These are phyloP conservation scores for Aquatica leii DNA, from an alignment of 2,888 invertebrate species.

Conservation along the genomic window DNA sequence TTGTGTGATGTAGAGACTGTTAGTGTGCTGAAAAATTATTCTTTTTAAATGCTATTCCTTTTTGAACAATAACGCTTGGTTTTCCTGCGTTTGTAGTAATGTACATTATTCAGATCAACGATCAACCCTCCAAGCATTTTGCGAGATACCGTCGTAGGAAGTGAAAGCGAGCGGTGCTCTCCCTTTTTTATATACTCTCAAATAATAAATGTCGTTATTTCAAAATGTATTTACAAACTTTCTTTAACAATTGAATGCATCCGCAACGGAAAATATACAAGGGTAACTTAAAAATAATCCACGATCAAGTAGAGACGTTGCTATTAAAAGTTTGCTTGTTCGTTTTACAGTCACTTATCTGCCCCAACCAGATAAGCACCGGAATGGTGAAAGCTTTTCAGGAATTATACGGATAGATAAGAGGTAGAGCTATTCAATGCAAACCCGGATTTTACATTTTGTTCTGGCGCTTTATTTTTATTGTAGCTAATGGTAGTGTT, in stretches of 20 bases:
- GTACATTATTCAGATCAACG: too few species aligned
- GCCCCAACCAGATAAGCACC: slow-evolving; percentile 30
- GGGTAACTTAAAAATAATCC: slow-evolving; percentile 24
- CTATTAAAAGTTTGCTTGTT: slow-evolving; percentile 33
- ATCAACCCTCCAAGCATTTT: too few species aligned
- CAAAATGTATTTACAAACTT: slow-evolving; percentile 1
- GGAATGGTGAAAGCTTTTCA: slow-evolving; percentile 29
- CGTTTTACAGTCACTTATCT: slow-evolving; percentile 37
- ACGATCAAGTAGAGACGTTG: slow-evolving; percentile 28
- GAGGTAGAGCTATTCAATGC: slow-evolving; percentile 23
- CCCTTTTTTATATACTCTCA: not conserved
- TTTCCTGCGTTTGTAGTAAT: too few species aligned
- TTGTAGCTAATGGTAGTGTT: slow-evolving; percentile 10
- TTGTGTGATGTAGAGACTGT: too few species aligned
- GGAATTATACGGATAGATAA: slow-evolving; percentile 30
- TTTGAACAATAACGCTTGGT: too few species aligned
- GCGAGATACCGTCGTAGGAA: not conserved
- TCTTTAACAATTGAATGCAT: not conserved
- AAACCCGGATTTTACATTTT: slow-evolving; percentile 25
- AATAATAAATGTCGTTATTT: slow-evolving; percentile 1
- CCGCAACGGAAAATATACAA: slow-evolving; percentile 8
- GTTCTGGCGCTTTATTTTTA: slow-evolving; percentile 20
- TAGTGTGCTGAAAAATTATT: too few species aligned
- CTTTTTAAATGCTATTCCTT: too few species aligned
- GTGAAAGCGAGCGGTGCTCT: not conserved